These are phyloP conservation scores for Etia nguti DNA, from an alignment of 2,113 vertebrate genomes.

Conservation along the genomic window DNA sequence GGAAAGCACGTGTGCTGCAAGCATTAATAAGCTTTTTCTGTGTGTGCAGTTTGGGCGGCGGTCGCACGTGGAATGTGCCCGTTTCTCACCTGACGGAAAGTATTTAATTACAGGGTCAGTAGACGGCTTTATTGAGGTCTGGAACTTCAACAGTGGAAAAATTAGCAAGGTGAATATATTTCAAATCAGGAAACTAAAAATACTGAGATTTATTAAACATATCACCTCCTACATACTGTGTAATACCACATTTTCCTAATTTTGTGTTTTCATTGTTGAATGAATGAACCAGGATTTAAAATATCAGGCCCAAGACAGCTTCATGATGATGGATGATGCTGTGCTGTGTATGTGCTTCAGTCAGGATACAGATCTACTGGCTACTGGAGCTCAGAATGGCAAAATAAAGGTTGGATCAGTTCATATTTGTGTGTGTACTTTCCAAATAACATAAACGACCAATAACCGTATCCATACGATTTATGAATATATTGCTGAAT, in stretches of 20 bases:
- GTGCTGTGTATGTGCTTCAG: slow-evolving; percentile 96
- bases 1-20: neutral
- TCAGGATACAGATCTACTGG: slow-evolving; percentile 90
- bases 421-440: neutral
- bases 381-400: slow-evolving; percentile 93
- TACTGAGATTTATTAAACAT: neutral
- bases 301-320: slow-evolving; percentile 96
- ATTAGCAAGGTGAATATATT: slow-evolving; percentile 83
- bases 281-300: slow-evolving; percentile 83
- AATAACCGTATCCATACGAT: neutral
- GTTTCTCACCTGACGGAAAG: slow-evolving; percentile 97
- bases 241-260: neutral
- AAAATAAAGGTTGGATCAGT: slow-evolving; percentile 83
- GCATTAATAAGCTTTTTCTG: neutral
- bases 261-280: neutral
- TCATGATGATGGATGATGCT: slow-evolving; percentile 99
- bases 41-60: slow-evolving; percentile 88
- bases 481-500: neutral
- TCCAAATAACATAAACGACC: neutral
- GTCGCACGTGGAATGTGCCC: slow-evolving; percentile 93
- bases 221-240: neutral
- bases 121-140: slow-evolving; percentile 96
- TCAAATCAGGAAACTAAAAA: neutral
- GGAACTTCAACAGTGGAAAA: slow-evolving; percentile 96
- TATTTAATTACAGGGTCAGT: slow-evolving; percentile 96